These are phyloP conservation scores for Triops cancriformis DNA, from an alignment of 1,140 invertebrate species.

Conservation along the genomic window DNA sequence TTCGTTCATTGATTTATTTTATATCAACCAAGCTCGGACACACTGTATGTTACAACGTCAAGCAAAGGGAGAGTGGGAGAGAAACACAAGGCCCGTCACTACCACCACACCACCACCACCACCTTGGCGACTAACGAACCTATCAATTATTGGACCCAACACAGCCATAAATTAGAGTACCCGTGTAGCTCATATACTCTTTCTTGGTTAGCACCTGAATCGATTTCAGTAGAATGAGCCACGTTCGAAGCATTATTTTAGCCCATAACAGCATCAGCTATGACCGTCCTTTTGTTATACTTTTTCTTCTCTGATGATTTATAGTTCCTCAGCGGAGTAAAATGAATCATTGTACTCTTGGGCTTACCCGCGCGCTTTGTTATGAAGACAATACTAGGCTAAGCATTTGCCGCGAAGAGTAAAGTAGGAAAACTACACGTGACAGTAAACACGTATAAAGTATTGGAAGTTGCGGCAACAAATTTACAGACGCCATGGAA, in stretches of 20 bases:
- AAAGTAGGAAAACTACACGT: no score
- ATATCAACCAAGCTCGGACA: not conserved
- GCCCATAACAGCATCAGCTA: not conserved
- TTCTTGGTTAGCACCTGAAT: not conserved
- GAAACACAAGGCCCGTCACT: not conserved
- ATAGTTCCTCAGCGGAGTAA: not conserved
- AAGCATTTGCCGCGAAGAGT: no score
- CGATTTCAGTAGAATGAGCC: not conserved
- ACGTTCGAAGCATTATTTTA: not conserved
- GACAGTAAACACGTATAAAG: no score
- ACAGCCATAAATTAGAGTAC: not conserved
- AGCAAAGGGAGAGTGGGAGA: not conserved
- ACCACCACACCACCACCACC: not conserved
- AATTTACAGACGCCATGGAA: no score
- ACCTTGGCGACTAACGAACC: not conserved
- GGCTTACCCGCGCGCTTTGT: no score
- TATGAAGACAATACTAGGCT: no score
- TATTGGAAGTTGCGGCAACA: no score
- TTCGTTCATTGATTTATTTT: not conserved
- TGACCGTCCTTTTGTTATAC: not conserved
- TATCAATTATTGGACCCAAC: slow-evolving; percentile 5
- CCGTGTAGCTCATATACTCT: not conserved
- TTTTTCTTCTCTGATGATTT: not conserved
- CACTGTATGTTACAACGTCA: not conserved
- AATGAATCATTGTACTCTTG: not conserved